Conservation (phyloP, 1,140 invertebrate species). For the Andricus grossulariae region DNA sequence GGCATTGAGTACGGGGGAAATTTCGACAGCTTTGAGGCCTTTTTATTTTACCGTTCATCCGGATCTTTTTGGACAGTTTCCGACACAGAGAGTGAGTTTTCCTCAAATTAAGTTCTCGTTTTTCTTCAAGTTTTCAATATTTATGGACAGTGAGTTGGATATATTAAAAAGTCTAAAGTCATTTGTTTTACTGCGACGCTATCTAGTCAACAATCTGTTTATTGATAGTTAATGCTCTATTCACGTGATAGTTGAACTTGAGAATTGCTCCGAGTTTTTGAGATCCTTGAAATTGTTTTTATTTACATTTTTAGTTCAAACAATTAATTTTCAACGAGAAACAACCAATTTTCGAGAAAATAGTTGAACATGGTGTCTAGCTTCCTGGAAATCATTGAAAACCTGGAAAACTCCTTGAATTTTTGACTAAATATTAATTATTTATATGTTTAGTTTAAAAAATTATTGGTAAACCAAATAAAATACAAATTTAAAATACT, state of each 20-base stretch:
- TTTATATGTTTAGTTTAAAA: too few relatives aligned
- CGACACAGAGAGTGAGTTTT: slow-evolving; percentile 85
- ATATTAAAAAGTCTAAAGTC: neutral
- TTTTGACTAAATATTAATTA: too few relatives aligned
- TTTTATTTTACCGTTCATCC: slow-evolving; percentile 98
- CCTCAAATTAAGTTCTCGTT: slow-evolving; percentile 21
- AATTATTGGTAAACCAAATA: too few relatives aligned
- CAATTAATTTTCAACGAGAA: too few relatives aligned
- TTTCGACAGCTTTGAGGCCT: slow-evolving; percentile 91
- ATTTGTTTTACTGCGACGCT: neutral
- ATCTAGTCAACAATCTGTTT: neutral
- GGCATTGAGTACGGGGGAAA: slow-evolving; percentile 83
- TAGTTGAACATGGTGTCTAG: too few relatives aligned
- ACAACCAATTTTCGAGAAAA: too few relatives aligned
- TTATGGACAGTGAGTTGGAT: neutral
- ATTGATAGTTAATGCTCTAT: neutral
- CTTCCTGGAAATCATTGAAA: too few relatives aligned
- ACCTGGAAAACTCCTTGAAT: too few relatives aligned
- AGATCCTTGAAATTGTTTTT: too few relatives aligned
- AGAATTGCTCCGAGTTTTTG: neutral
- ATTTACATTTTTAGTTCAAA: too few relatives aligned
- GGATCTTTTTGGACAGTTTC: slow-evolving; percentile 94
- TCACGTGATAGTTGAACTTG: neutral
- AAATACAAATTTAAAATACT: too few relatives aligned
- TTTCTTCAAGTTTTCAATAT: slow-evolving; percentile 1